Evolutionary conservation across 2,797 vertebrate species (phyloP).

Genomic region (Betta splendens): DNA sequence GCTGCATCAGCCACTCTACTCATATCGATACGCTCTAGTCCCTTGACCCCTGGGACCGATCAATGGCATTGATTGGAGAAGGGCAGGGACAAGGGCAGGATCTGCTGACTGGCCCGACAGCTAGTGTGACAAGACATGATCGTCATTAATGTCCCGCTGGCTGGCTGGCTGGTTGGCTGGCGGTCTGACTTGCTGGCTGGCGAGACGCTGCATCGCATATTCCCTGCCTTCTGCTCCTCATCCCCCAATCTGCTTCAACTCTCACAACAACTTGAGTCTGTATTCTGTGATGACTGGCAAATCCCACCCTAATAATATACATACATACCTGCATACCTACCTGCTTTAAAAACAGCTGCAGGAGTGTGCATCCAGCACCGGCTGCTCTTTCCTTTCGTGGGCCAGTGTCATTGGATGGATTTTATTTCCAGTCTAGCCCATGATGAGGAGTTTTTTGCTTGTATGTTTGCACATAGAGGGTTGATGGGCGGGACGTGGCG

Average conservation of each 20-base stretch:
- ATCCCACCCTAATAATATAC: slow-evolving; percentile 25
- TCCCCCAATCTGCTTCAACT: slow-evolving; percentile 33
- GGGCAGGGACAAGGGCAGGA: slow-evolving; percentile 82
- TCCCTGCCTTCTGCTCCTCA: slow-evolving; percentile 25
- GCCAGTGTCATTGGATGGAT: slow-evolving; percentile 31
- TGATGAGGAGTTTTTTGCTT: slow-evolving; percentile 27
- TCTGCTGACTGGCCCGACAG: slow-evolving; percentile 84
- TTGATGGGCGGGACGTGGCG: slow-evolving; percentile 77
- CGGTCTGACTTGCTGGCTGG: slow-evolving; percentile 52
- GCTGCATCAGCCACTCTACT: slow-evolving; percentile 91
- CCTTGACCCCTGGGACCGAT: slow-evolving; percentile 90
- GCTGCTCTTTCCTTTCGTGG: slow-evolving; percentile 4
- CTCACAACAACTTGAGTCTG: slow-evolving; percentile 37
- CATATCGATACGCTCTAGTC: slow-evolving; percentile 89
- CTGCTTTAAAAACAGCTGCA: slow-evolving; percentile 17
- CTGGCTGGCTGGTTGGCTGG: slow-evolving; percentile 59
- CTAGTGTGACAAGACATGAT: slow-evolving; percentile 84
- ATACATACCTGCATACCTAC: background rate
- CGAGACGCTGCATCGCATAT: slow-evolving; percentile 61
- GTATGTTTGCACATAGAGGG: slow-evolving; percentile 54
- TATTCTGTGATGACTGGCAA: slow-evolving; percentile 35
- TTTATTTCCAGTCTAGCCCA: slow-evolving; percentile 62
- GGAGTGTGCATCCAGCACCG: slow-evolving; percentile 22
- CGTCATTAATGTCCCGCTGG: slow-evolving; percentile 79
- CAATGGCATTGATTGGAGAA: slow-evolving; percentile 88